Percentiles rank a stretch among this genome's conserved stretches.
Conservation (phyloP, 2,888 invertebrate species). For the Cyaniris semiargus region DNA sequence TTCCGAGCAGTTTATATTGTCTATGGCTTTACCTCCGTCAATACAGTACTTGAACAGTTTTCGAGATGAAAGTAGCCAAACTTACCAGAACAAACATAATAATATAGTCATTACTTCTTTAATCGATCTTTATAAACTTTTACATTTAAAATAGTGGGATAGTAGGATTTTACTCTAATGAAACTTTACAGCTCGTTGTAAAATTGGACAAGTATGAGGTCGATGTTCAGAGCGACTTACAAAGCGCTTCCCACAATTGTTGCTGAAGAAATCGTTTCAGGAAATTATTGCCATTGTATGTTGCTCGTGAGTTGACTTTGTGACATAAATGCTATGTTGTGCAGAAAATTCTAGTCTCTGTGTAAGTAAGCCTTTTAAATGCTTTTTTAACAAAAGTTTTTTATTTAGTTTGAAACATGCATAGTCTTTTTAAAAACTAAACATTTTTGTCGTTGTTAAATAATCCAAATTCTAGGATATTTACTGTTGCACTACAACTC, state of each 20-base stretch:
- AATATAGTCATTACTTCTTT: not conserved
- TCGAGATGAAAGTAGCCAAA: not conserved
- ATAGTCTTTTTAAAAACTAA: too few relatives aligned
- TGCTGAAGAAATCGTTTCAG: not conserved
- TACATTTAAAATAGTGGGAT: not conserved
- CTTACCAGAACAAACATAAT: too few relatives aligned
- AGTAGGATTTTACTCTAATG: not conserved
- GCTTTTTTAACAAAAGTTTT: not conserved
- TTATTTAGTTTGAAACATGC: not conserved
- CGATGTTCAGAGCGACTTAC: not conserved
- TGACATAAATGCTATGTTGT: not conserved
- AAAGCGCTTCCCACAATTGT: constrained; percentile 4
- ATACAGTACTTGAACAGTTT: not conserved
- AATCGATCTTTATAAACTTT: not conserved
- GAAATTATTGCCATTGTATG: constrained; percentile 8
- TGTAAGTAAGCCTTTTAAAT: not conserved
- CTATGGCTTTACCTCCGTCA: too few relatives aligned
- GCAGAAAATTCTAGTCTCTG: not conserved
- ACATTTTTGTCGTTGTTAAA: too few relatives aligned
- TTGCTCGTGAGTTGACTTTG: constrained; percentile 8
- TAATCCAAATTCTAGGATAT: too few relatives aligned
- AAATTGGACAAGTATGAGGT: not conserved
- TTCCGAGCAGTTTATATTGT: too few relatives aligned
- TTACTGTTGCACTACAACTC: too few relatives aligned
- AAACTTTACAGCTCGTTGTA: not conserved